Evolutionary conservation across 1,140 invertebrate species (phyloP).

Genomic region (Lysiphlebus fabarum): DNA sequence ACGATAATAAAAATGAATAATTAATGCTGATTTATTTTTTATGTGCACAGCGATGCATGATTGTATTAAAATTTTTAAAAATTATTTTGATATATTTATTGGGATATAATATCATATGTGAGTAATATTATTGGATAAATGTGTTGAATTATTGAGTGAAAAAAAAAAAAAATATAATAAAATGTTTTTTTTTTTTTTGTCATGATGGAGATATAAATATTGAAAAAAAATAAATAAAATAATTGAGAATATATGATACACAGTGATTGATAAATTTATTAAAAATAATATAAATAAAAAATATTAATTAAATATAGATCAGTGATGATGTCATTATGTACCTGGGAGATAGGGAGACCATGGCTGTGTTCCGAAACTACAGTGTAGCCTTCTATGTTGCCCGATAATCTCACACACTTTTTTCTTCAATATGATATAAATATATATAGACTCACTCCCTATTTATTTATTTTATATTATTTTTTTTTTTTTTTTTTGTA

Average conservation of each 20-base stretch:
- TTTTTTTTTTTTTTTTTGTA: background rate
- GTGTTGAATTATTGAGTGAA: no score
- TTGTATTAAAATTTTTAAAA: no score
- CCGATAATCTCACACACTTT: constrained; percentile 51
- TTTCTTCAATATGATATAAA: constrained; percentile 38
- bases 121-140: no score
- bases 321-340: constrained; percentile 55
- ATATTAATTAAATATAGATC: constrained; percentile 37
- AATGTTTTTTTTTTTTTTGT: no score
- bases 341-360: constrained; percentile 64
- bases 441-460: constrained; percentile 29
- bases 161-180: background rate
- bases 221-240: constrained; percentile 3
- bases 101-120: no score
- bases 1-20: no score
- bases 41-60: no score
- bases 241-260: constrained; percentile 16
- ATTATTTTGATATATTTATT: no score
- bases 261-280: constrained; percentile 12
- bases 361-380: constrained; percentile 66
- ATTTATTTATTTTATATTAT: constrained; percentile 19
- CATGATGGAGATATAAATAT: constrained; percentile 2
- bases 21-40: no score
- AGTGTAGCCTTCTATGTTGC: constrained; percentile 55
- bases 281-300: constrained; percentile 25